Conservation (phyloP, 2,797 vertebrate genomes). For the Glossophaga mutica region DNA sequence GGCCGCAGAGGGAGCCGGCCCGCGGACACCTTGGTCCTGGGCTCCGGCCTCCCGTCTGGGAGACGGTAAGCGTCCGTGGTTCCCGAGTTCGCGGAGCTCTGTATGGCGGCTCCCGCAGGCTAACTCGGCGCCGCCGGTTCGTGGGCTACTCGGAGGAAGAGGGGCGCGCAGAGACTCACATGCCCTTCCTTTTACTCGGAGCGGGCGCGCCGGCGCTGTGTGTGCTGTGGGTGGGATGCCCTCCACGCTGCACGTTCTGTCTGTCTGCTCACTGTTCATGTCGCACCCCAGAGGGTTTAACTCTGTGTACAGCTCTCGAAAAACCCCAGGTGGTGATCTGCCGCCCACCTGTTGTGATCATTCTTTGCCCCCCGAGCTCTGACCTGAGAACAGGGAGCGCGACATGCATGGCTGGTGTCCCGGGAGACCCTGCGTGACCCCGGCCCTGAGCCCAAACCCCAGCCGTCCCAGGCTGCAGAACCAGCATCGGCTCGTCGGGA, state of each 20-base stretch:
- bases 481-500: too few species aligned
- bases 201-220: accelerated
- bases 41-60: background rate
- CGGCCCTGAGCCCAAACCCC: background rate
- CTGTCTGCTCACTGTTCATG: background rate
- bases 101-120: too few species aligned
- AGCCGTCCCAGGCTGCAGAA: too few species aligned
- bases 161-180: accelerated
- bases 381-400: background rate
- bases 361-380: background rate
- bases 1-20: too few species aligned
- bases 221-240: accelerated
- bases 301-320: background rate
- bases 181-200: background rate
- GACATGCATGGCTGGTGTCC: background rate
- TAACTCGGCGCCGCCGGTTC: accelerated
- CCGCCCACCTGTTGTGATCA: background rate
- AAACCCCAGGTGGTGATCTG: background rate
- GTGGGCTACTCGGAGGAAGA: background rate
- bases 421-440: background rate
- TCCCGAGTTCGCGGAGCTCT: background rate
- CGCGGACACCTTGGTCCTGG: background rate
- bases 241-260: accelerated
- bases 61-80: background rate
- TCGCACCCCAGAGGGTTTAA: background rate